Evolutionary conservation across 2,797 vertebrate species (phyloP), one percentile per base, ranked within the genome.

Genomic region (Anguilla obscura): DNA sequence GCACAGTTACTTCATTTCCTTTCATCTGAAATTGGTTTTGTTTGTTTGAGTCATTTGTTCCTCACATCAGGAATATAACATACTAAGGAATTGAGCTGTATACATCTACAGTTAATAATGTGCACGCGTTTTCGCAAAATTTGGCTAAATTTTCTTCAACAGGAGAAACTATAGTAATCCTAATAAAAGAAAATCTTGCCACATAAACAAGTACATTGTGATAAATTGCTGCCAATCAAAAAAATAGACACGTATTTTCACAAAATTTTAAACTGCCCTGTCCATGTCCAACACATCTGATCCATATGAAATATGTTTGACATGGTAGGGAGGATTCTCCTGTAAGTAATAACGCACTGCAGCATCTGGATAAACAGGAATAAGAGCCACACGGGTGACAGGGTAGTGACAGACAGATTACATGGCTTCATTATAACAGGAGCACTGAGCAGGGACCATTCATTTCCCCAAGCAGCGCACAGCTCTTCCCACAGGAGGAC

Each of bases 211-310:
- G 24, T 71, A 33, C n/a, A 33, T 33, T 71, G 12, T 71, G 27
- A 27, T 71, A 71, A 27, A 71, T 10, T 71, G 69, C 27, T 8
- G 1, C 10, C 69, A 71, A 10, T 90, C 88, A 93, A 93, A 91
- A 92, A 91, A 92, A 90, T 89, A 27, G 52, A 54, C 52, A 54
- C 52, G 2, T 21, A 58, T 58, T 58, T 18, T 18, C 56, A 58
- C 56, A 58, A 58, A 58, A 58, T 58, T 16, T 16, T 58, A 58
- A 58, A 58, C 56, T 58, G 56, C 56, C 56, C 16, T 58, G 16
- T 58, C 16, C 56, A 58, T 21, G 2, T 58, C 56, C 56, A 58
- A 58, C 56, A 58, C 16, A 58, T 58, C 16, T 16, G 16, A 58
- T 54, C 52, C 12, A 14, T 54, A 54, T 54, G 52, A 54, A 54